Conservation (phyloP, 1,140 invertebrate species). For the Propsilocerus akamusi region DNA sequence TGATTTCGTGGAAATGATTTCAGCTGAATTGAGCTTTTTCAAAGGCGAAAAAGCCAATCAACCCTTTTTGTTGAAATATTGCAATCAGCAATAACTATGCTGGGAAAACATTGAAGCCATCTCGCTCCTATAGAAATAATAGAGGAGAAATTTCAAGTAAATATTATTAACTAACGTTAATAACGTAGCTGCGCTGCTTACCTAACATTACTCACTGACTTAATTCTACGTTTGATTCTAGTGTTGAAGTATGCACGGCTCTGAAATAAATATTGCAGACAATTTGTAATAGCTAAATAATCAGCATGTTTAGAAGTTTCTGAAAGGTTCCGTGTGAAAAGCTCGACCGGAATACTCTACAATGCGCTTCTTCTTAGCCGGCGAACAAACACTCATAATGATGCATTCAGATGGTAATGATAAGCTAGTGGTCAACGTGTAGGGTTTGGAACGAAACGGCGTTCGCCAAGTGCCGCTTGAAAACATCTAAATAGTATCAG, state of each 20-base stretch:
- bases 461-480: background rate
- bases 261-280: background rate
- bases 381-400: conserved; percentile 18
- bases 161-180: no score
- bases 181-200: no score
- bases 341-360: conserved; percentile 12
- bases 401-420: conserved; percentile 23
- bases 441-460: conserved; percentile 11
- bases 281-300: background rate
- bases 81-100: no score
- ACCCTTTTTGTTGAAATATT: background rate
- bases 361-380: background rate
- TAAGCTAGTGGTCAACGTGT: conserved; percentile 22
- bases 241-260: no score
- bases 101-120: no score
- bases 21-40: conserved; percentile 2
- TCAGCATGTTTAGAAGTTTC: conserved; percentile 15
- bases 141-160: no score
- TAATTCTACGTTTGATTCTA: no score
- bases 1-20: background rate
- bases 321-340: conserved; percentile 21
- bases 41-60: background rate
- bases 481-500: background rate
- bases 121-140: no score
- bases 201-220: no score